Evolutionary conservation across 2,113 vertebrate species (phyloP).

Genomic region (Dendrocopos noguchii): DNA sequence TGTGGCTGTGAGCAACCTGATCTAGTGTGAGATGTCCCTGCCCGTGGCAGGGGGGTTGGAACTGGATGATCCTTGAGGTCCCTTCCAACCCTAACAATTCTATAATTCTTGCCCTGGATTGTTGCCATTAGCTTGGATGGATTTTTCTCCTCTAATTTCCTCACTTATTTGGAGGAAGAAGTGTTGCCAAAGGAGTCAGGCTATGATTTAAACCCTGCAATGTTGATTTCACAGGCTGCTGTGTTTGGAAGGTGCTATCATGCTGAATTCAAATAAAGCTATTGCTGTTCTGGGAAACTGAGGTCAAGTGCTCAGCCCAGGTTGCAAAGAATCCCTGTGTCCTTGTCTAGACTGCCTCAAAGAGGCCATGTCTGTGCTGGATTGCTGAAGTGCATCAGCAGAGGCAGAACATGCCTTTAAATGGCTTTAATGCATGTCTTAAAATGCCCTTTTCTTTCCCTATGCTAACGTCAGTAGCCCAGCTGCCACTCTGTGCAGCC

Average conservation of each 20-base stretch:
- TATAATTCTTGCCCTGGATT: background rate
- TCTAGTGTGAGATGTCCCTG: too few species aligned
- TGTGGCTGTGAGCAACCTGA: too few species aligned
- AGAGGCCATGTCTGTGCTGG: background rate
- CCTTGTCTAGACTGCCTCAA: background rate
- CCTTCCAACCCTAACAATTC: too few species aligned
- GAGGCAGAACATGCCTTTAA: background rate
- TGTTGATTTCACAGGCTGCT: background rate
- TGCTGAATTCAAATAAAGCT: background rate
- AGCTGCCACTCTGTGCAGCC: background rate
- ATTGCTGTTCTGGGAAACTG: background rate
- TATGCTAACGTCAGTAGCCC: rapidly evolving
- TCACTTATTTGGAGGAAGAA: background rate
- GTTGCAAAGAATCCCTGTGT: background rate
- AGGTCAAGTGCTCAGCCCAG: background rate
- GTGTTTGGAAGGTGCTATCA: background rate
- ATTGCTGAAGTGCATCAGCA: background rate
- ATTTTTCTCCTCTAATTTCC: background rate
- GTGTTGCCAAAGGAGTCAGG: background rate
- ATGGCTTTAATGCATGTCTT: background rate
- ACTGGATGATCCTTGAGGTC: too few species aligned
- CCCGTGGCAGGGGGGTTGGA: too few species aligned
- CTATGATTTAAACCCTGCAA: background rate
- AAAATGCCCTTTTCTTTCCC: background rate
- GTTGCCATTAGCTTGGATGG: background rate